phyloP scores from a whole-genome alignment of 2,113 vertebrate genomes.

The Ovis aries region ARS-UI_Ramb_v3.0 NC_056058.1:87690001-87690500 shows the following conservation, averaged over 20 bases:
- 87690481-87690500: not conserved
- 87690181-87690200: constrained; percentile 9
- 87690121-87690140: not conserved
- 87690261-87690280: not conserved
- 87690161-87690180: not conserved
- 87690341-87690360: not conserved
- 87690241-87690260: not conserved
- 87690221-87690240: not conserved
- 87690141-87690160: constrained; percentile 11
- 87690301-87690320: not conserved
- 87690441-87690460: not conserved
- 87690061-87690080: not conserved
- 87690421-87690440: not conserved
- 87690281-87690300: not conserved
- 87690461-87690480: not conserved
- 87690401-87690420: not conserved
- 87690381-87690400: not conserved
- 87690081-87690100: not conserved
- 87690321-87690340: not conserved
- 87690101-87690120: not conserved
- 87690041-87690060: not conserved
- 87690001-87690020: not conserved
- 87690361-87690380: not conserved
- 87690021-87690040: not conserved
- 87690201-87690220: not conserved